Percentiles rank a stretch among this genome's conserved stretches.
Conservation (phyloP, 2,888 invertebrate species). For the Myopa tessellatipennis region DNA sequence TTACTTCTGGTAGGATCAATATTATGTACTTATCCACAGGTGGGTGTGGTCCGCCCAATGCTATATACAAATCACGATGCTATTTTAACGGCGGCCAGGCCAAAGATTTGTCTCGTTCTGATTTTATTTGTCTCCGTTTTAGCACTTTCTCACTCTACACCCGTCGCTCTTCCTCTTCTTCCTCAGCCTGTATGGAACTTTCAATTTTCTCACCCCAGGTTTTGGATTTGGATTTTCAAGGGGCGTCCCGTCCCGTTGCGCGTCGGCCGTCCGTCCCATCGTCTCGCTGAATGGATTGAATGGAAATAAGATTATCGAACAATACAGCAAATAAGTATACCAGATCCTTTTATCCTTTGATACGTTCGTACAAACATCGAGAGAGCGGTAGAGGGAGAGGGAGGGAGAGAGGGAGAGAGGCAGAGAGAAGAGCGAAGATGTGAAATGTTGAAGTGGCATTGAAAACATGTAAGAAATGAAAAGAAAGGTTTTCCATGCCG, state of each 20-base stretch:
- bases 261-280: not conserved
- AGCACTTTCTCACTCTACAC: not conserved
- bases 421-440: not conserved
- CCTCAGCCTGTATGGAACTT: not conserved
- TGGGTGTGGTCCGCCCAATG: too few relatives aligned
- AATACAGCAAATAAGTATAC: slow-evolving; percentile 24
- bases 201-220: not conserved
- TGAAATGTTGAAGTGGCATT: slow-evolving; percentile 6
- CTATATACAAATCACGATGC: too few relatives aligned
- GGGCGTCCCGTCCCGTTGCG: not conserved
- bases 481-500: slow-evolving; percentile 14
- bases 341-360: slow-evolving; percentile 1
- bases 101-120: not conserved
- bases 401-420: not conserved
- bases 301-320: slow-evolving; percentile 28
- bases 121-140: too few relatives aligned
- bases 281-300: slow-evolving; percentile 3
- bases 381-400: not conserved
- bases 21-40: too few relatives aligned
- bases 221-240: not conserved
- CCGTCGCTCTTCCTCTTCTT: not conserved
- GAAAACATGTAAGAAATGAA: not conserved
- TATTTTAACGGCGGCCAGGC: too few relatives aligned
- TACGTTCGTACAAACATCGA: not conserved
- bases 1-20: too few relatives aligned